phyloP scores from a whole-genome alignment of 2,888 invertebrate species.

The Acronicta leporina region DNA sequence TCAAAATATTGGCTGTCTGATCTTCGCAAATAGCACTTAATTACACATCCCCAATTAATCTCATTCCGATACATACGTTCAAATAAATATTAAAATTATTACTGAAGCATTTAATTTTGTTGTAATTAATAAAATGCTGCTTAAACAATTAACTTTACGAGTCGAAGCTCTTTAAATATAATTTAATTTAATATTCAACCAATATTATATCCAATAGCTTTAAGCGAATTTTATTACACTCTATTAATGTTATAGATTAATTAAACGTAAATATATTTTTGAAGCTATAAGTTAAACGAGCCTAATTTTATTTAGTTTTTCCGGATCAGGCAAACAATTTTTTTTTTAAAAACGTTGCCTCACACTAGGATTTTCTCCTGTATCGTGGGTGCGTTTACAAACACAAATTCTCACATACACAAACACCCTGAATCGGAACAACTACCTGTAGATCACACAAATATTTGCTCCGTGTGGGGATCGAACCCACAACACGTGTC shows the following conservation, averaged over 20 bases:
- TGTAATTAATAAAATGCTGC: conserved; percentile 13
- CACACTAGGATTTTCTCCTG: no score
- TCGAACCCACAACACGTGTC: no score
- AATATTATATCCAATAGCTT: neutral
- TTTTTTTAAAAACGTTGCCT: no score
- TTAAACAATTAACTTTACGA: conserved; percentile 13
- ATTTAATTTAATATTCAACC: neutral
- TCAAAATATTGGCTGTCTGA: neutral
- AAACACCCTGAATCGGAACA: no score
- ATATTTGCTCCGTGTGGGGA: no score
- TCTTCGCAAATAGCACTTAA: conserved; percentile 8
- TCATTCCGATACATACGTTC: conserved; percentile 11
- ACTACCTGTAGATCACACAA: no score
- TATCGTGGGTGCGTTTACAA: no score
- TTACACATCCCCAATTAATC: conserved; percentile 23
- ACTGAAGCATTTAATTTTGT: conserved; percentile 14
- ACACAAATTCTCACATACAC: no score
- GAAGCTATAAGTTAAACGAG: no score
- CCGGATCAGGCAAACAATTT: no score
- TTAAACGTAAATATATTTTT: neutral
- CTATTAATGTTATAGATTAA: no score
- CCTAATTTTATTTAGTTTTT: no score
- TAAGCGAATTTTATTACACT: neutral
- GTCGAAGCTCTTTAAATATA: conserved; percentile 1
- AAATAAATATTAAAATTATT: conserved; percentile 15